Evolutionary conservation across 2,113 vertebrate genomes (phyloP).

Genomic region (Microcebus murinus): DNA sequence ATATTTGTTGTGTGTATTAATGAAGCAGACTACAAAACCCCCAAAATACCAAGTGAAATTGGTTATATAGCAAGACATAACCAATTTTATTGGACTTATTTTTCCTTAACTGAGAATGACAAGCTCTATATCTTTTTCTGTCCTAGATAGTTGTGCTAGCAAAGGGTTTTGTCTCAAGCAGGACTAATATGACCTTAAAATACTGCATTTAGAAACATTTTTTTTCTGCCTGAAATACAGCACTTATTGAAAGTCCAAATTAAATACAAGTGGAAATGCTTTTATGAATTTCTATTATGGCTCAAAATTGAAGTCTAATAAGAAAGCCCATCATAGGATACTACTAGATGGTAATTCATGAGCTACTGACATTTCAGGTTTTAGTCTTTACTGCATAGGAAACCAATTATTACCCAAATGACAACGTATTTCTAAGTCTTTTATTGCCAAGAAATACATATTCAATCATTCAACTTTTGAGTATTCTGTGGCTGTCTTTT

Average conservation of each 20-base stretch:
- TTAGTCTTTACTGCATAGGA: conserved; percentile 27
- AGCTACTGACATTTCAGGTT: conserved; percentile 46
- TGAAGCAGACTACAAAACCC: background rate
- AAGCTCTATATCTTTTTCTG: background rate
- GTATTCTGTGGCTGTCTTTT: background rate
- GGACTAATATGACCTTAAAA: conserved; percentile 31
- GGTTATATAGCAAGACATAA: background rate
- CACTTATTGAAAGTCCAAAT: conserved; percentile 42
- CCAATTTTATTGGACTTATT: background rate
- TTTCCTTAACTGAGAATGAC: background rate
- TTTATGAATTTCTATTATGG: conserved; percentile 41
- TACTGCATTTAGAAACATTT: background rate
- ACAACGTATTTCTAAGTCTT: background rate
- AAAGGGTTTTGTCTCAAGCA: background rate
- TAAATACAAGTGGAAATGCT: conserved; percentile 2
- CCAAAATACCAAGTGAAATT: background rate
- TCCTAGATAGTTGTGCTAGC: background rate
- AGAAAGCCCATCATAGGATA: conserved; percentile 50
- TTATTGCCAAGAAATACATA: conserved; percentile 13
- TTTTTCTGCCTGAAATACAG: background rate
- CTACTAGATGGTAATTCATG: background rate
- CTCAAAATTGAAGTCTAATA: conserved; percentile 50
- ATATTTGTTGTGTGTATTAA: background rate
- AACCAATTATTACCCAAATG: conserved; percentile 47
- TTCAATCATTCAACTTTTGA: conserved; percentile 8